Conservation (phyloP, 2,888 invertebrate species). For the Gisinianus flammeolus region DNA sequence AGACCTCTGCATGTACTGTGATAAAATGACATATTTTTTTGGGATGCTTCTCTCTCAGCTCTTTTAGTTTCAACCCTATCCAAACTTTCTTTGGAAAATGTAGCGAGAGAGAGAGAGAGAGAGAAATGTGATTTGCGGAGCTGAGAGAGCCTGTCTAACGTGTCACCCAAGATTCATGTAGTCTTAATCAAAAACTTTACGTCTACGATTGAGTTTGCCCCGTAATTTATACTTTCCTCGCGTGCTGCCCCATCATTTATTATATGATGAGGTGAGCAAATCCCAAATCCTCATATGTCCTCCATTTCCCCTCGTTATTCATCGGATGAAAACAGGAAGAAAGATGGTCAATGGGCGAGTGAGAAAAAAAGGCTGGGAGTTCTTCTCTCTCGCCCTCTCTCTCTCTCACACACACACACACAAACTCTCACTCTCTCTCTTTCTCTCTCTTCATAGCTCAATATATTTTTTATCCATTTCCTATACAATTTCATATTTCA, state of each 20-base stretch:
- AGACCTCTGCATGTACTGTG: background rate
- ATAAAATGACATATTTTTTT: background rate
- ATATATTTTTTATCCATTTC: background rate
- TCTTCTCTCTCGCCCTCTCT: too few relatives aligned
- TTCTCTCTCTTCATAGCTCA: background rate
- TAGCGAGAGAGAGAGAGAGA: background rate
- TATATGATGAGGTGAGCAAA: background rate
- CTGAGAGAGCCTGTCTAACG: background rate
- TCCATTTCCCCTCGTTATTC: background rate
- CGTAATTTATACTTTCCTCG: background rate
- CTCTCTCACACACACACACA: too few relatives aligned
- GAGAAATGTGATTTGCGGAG: background rate
- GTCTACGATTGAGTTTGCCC: background rate
- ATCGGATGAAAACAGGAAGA: too few relatives aligned
- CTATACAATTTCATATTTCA: background rate
- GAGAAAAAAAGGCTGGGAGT: too few relatives aligned
- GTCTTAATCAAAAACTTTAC: slow-evolving; percentile 13
- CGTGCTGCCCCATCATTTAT: slow-evolving; percentile 3
- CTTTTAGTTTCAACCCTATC: too few relatives aligned
- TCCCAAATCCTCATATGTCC: background rate
- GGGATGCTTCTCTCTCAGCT: too few relatives aligned
- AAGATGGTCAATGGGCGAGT: too few relatives aligned
- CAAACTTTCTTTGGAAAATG: too few relatives aligned
- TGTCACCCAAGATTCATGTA: slow-evolving; percentile 25
- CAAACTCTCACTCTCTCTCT: background rate